Evolutionary conservation across 2,888 invertebrate species (phyloP).

Genomic region (Diadegma fenestrale): DNA sequence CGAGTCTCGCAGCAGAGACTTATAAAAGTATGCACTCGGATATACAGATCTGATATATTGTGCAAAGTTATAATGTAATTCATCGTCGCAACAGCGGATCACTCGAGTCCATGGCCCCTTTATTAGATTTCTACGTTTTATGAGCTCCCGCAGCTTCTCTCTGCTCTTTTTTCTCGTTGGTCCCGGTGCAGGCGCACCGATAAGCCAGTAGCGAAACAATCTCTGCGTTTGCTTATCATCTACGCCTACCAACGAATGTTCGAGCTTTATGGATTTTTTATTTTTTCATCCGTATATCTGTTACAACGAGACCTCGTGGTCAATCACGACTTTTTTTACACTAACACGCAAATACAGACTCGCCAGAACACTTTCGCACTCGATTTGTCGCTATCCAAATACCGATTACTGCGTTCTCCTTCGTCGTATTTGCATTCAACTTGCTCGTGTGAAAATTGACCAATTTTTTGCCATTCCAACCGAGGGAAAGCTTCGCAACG

Average conservation of each 20-base stretch:
- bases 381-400: background rate
- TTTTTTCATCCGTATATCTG: slow-evolving; percentile 35
- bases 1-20: slow-evolving; percentile 14
- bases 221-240: slow-evolving; percentile 66
- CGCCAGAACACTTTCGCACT: background rate
- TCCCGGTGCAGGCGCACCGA: slow-evolving; percentile 41
- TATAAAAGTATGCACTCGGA: background rate
- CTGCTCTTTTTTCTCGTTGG: background rate
- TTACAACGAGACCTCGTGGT: slow-evolving; percentile 42
- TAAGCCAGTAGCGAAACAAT: slow-evolving; percentile 62
- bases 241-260: slow-evolving; percentile 38
- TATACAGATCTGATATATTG: background rate
- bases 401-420: background rate
- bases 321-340: background rate
- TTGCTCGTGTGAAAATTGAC: background rate
- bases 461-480: background rate
- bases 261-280: slow-evolving; percentile 41
- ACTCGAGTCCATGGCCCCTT: slow-evolving; percentile 46
- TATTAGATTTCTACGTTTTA: slow-evolving; percentile 38
- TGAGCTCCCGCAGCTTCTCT: background rate
- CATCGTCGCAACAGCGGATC: slow-evolving; percentile 8
- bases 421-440: background rate
- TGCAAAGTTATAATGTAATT: slow-evolving; percentile 18
- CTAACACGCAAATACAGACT: background rate
- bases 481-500: background rate